These are phyloP conservation scores for Orthosia gothica DNA, from an alignment of 2,888 invertebrate species.

Conservation along the genomic window DNA sequence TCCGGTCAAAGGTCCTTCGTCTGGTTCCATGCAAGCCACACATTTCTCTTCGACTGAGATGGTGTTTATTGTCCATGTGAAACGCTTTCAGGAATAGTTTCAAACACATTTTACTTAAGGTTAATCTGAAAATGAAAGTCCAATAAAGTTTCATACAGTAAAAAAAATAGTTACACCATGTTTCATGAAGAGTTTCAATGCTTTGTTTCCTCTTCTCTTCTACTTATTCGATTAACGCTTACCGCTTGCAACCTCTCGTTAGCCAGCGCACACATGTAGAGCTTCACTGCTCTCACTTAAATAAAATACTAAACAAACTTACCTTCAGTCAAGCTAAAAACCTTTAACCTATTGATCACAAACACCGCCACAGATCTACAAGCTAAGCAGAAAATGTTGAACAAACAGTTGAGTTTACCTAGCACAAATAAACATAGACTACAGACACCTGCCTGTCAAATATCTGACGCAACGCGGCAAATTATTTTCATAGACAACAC, in stretches of 20 bases:
- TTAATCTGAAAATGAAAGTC: neutral
- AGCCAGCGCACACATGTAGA: too few relatives aligned
- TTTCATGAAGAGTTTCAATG: too few relatives aligned
- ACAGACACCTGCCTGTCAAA: constrained; percentile 24
- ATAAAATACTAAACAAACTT: neutral
- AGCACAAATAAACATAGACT: constrained; percentile 25
- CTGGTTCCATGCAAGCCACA: constrained; percentile 71
- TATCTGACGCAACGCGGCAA: constrained; percentile 14
- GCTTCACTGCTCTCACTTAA: too few relatives aligned
- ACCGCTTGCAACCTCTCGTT: neutral
- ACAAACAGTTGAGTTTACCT: constrained; percentile 2
- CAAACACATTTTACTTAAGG: constrained; percentile 21
- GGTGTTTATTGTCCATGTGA: constrained; percentile 2
- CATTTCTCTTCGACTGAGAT: constrained; percentile 36
- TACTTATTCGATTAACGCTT: neutral
- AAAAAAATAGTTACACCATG: neutral
- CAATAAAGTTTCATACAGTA: neutral
- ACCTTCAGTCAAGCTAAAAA: neutral
- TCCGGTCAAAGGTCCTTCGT: constrained; percentile 73
- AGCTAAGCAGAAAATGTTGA: neutral
- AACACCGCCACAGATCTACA: neutral
- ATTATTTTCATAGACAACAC: constrained; percentile 53
- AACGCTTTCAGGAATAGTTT: constrained; percentile 44
- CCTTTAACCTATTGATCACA: neutral
- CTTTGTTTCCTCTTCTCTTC: neutral